Evolutionary conservation across 2,888 invertebrate genomes (phyloP), one percentile per base, ranked within the genome.

Genomic region (Ernsta delagoae): DNA sequence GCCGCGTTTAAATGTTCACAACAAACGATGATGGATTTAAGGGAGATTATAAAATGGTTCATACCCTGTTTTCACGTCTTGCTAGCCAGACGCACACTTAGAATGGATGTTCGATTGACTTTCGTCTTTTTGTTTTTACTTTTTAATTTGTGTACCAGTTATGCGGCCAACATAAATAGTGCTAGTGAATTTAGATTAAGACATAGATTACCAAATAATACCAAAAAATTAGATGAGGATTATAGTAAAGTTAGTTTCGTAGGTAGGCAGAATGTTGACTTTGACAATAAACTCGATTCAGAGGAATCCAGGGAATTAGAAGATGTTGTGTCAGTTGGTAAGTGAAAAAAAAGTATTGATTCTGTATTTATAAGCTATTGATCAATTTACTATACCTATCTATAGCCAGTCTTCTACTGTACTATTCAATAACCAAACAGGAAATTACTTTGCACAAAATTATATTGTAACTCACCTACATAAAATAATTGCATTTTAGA

Each of bases 11-110:
- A 75, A 76, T 70, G 65, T 70, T 59, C 65, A 71, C 63, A 65
- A 68, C 68, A 71, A 71, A 53, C 45, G 74, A 90, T 81, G 79
- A 92, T 93, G 90, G 93, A 93, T 79, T 80, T 93, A 75, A 89
- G 86, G 79, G 93, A 93, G 72, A 88, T 93, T 45, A 93, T 93
- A 57, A 93, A 90, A 78, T 93, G 93, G 92, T 92, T 92, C 64
- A 89, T 92, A 73, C 92, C 91, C 70, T 92, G 92, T 79, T 90
- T 92, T 72, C 90, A 89, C 75, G 83, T 90, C 66, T 79, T 92
- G 77, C 84, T 84, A 80, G 63, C 74, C 54, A 74, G 75, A 71
- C 77, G 77, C 53, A 36, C 62, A 70, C 72, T 73, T 62, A 87
- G 82, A 82, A 83, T 83, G 77, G 79, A 78, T 63, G 50, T 73